Percentiles rank a stretch among this genome's conserved stretches.
These are phyloP conservation scores for Hypomesus transpacificus DNA, from an alignment of 2,113 vertebrate genomes.

Conservation along the genomic window DNA sequence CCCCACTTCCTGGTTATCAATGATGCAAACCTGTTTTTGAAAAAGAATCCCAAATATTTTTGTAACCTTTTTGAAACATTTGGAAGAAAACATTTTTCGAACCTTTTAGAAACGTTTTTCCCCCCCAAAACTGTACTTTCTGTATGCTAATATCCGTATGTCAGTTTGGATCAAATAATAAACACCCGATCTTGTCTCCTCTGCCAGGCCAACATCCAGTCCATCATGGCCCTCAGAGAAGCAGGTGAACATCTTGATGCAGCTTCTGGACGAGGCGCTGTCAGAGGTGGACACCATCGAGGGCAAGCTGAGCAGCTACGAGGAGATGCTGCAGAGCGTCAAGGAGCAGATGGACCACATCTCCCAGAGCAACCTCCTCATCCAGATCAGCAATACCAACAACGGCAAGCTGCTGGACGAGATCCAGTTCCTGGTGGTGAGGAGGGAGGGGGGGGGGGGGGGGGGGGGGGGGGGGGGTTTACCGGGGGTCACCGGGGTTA, in stretches of 20 bases:
- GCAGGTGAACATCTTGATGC: slow-evolving; percentile 97
- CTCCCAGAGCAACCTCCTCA: slow-evolving; percentile 96
- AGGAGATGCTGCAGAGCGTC: slow-evolving; percentile 98
- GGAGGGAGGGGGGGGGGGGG: too few relatives aligned
- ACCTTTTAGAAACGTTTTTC: too few relatives aligned
- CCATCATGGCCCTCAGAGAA: slow-evolving; percentile 99
- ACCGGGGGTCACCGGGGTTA: background rate
- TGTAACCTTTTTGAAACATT: too few relatives aligned
- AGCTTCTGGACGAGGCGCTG: slow-evolving; percentile 90
- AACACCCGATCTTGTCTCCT: background rate
- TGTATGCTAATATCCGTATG: too few relatives aligned
- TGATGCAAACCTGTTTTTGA: too few relatives aligned
- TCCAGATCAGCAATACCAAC: slow-evolving; percentile 96
- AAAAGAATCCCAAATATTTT: too few relatives aligned
- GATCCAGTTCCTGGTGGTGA: slow-evolving; percentile 96
- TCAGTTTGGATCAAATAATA: background rate
- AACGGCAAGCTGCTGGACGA: slow-evolving; percentile 90
- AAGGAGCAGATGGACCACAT: slow-evolving; percentile 99
- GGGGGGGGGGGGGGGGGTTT: too few relatives aligned
- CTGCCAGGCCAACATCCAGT: slow-evolving; percentile 95
- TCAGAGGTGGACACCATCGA: slow-evolving; percentile 96
- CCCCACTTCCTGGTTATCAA: too few relatives aligned
- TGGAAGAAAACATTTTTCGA: too few relatives aligned
- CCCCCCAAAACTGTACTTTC: too few relatives aligned
- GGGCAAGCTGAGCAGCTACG: slow-evolving; percentile 93